Evolutionary conservation across 2,888 invertebrate genomes (phyloP).

Genomic region (Linnaemya vulpina): DNA sequence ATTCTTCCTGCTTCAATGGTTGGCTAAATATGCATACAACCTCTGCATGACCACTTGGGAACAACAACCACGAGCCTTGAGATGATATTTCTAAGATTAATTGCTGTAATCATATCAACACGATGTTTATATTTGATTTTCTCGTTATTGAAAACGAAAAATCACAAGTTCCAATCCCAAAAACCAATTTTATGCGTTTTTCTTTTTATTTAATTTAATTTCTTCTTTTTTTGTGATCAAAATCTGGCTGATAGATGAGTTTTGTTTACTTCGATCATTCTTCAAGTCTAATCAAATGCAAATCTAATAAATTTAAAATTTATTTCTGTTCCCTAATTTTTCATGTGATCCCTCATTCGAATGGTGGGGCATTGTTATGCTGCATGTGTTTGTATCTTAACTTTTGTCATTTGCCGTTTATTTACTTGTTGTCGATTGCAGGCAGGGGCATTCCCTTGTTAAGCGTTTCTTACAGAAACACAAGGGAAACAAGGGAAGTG

Average conservation of each 20-base stretch:
- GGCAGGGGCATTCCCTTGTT: no score
- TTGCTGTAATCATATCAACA: slow-evolving; percentile 81
- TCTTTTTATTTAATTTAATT: no score
- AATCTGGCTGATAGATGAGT: slow-evolving; percentile 59
- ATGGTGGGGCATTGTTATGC: neutral
- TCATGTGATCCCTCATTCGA: neutral
- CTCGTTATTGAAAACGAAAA: slow-evolving; percentile 27
- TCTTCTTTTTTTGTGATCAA: slow-evolving; percentile 39
- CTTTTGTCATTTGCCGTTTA: neutral
- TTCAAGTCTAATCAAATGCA: slow-evolving; percentile 43
- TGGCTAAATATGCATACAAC: neutral
- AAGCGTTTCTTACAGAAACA: no score
- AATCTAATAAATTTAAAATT: slow-evolving; percentile 53
- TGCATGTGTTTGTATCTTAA: neutral
- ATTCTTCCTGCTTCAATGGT: slow-evolving; percentile 8
- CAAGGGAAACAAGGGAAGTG: no score
- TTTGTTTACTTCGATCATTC: slow-evolving; percentile 30
- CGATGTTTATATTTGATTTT: slow-evolving; percentile 55
- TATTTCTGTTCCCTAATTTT: slow-evolving; percentile 27
- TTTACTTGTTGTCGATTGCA: no score
- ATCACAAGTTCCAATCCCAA: slow-evolving; percentile 18
- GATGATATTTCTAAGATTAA: slow-evolving; percentile 77
- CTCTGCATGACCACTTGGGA: neutral
- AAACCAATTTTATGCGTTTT: no score
- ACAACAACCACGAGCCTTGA: neutral